Conservation (phyloP, 2,888 invertebrate species). For the Thyatira batis region DNA sequence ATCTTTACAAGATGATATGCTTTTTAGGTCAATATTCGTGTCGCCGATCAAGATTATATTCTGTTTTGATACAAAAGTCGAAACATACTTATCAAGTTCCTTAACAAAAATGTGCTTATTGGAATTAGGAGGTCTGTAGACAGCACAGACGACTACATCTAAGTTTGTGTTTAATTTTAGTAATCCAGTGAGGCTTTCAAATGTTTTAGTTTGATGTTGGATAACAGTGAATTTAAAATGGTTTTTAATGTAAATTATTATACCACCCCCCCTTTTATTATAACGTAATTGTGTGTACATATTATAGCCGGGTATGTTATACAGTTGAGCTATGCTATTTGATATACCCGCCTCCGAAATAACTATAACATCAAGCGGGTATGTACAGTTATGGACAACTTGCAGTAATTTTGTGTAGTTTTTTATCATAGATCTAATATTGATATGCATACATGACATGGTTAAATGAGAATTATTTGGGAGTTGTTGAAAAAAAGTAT, state of each 20-base stretch:
- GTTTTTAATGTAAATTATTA: slow-evolving; percentile 15
- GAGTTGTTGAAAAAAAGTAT: slow-evolving; percentile 4
- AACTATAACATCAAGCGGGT: slow-evolving; percentile 15
- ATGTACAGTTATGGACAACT: slow-evolving; percentile 11
- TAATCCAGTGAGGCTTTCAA: slow-evolving; percentile 15
- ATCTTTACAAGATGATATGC: neutral
- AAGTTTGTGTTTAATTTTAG: slow-evolving; percentile 5
- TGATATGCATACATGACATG: slow-evolving; percentile 20
- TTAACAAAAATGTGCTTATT: slow-evolving; percentile 15
- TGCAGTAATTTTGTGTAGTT: slow-evolving; percentile 17
- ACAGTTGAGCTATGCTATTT: slow-evolving; percentile 14
- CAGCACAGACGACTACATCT: slow-evolving; percentile 13
- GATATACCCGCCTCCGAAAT: slow-evolving; percentile 21
- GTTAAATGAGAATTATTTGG: slow-evolving; percentile 5
- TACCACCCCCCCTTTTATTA: slow-evolving; percentile 20
- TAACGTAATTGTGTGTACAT: slow-evolving; percentile 21
- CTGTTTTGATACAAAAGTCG: neutral
- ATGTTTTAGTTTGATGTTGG: slow-evolving; percentile 7
- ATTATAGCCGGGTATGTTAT: slow-evolving; percentile 24
- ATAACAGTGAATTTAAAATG: slow-evolving; percentile 8
- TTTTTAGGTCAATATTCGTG: slow-evolving; percentile 8
- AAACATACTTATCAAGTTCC: slow-evolving; percentile 11
- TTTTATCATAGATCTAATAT: slow-evolving; percentile 25
- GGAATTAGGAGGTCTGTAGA: slow-evolving; percentile 19
- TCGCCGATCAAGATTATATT: no score